Conservation (phyloP, 2,888 invertebrate species). For the Aspidapion aeneum region DNA sequence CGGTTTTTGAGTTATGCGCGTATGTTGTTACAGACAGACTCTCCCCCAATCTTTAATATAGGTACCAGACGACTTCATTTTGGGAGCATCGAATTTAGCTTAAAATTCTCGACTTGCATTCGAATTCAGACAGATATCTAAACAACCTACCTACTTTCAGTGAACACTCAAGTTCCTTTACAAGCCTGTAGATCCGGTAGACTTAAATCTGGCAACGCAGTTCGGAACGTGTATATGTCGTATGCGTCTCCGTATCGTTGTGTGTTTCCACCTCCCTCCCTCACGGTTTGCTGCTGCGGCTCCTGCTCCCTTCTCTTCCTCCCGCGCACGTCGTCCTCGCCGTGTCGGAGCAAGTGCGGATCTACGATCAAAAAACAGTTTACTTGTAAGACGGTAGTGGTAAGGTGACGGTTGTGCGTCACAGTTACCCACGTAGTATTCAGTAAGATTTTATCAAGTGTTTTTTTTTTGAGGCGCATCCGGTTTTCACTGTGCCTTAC, state of each 20-base stretch:
- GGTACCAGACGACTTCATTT: no score
- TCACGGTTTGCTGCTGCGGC: no score
- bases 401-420: conserved; percentile 47
- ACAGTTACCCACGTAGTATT: conserved; percentile 43
- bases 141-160: background rate
- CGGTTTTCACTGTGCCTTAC: background rate
- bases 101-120: no score
- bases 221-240: conserved; percentile 16
- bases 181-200: conserved; percentile 48
- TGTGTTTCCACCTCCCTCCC: conserved; percentile 29
- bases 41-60: no score
- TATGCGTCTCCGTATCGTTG: conserved; percentile 19
- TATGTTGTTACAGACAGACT: no score
- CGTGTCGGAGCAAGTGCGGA: conserved; percentile 17
- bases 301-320: no score
- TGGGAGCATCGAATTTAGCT: no score
- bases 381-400: conserved; percentile 40
- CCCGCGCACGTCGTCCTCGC: conserved; percentile 35
- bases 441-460: no score
- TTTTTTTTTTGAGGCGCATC: background rate
- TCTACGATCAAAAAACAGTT: conserved; percentile 1
- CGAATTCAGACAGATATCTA: no score
- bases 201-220: conserved; percentile 33
- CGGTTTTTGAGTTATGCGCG: no score
- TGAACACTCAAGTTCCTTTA: no score